phyloP scores from a whole-genome alignment of 2,888 invertebrate species.

The Eristalis intricaria region DNA sequence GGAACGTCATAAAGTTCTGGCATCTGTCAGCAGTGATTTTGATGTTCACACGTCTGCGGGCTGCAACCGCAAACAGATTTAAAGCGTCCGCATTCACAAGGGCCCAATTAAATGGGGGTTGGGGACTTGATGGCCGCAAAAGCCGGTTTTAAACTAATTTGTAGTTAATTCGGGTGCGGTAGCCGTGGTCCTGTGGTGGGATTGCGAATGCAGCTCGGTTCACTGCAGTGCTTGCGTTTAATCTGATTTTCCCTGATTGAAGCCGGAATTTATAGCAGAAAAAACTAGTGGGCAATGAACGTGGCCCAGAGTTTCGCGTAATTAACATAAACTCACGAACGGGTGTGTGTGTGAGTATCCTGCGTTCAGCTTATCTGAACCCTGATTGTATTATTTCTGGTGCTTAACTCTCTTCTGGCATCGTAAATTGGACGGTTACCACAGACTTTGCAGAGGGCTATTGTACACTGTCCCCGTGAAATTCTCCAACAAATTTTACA shows the following conservation, averaged over 20 bases:
- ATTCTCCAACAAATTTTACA: too few species aligned
- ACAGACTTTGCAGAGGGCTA: too few species aligned
- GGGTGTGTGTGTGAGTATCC: neutral
- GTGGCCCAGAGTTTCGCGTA: neutral
- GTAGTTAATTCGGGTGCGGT: neutral
- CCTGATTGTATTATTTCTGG: neutral
- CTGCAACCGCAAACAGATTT: neutral
- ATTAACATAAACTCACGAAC: neutral
- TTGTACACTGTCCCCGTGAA: too few species aligned
- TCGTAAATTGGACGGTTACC: too few species aligned
- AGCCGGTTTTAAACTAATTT: neutral
- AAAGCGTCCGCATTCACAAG: neutral
- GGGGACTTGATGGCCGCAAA: neutral
- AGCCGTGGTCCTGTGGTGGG: neutral
- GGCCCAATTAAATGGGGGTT: neutral
- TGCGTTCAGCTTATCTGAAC: neutral
- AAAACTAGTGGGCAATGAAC: too few species aligned
- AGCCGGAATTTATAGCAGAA: too few species aligned
- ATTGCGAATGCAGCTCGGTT: neutral
- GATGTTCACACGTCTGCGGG: neutral
- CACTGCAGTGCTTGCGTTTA: neutral
- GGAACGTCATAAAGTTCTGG: neutral
- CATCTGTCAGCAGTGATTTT: neutral
- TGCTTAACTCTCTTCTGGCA: too few species aligned
- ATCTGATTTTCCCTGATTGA: neutral